A percentile compares a stretch with the other conserved stretches of the same genome.
These are phyloP conservation scores for Euclidia mi DNA, from an alignment of 2,888 invertebrate genomes.

Conservation along the genomic window DNA sequence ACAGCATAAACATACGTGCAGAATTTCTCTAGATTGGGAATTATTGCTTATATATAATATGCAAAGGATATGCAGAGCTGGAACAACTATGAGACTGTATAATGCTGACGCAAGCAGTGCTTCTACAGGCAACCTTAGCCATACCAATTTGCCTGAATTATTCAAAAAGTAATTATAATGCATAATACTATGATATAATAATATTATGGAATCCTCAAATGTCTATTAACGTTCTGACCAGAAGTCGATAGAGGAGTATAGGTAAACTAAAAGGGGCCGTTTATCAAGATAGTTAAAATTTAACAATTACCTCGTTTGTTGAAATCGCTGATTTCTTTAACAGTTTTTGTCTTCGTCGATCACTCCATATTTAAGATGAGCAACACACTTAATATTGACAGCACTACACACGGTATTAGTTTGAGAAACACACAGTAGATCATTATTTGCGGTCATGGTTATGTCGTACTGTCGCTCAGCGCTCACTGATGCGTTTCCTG, in stretches of 20 bases:
- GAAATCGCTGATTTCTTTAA: conserved; percentile 85
- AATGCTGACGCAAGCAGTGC: too few relatives aligned
- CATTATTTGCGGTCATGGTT: conserved; percentile 91
- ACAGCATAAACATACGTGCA: conserved; percentile 5
- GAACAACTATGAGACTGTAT: too few relatives aligned
- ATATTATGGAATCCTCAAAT: too few relatives aligned
- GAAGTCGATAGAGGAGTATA: too few relatives aligned
- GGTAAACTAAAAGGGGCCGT: too few relatives aligned
- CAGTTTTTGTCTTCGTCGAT: conserved; percentile 93
- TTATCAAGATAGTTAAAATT: too few relatives aligned
- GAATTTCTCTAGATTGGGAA: neutral
- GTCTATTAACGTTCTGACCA: too few relatives aligned
- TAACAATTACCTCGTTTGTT: conserved; percentile 77
- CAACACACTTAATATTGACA: conserved; percentile 95
- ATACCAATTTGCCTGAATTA: too few relatives aligned
- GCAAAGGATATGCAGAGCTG: conserved; percentile 16
- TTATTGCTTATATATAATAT: conserved; percentile 16
- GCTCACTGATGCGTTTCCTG: conserved; percentile 59
- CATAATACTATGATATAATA: too few relatives aligned
- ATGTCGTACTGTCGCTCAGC: conserved; percentile 91
- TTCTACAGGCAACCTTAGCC: too few relatives aligned
- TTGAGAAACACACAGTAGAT: conserved; percentile 96
- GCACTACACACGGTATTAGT: conserved; percentile 96
- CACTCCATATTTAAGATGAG: conserved; percentile 94
- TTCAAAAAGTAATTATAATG: too few relatives aligned